Conservation (phyloP, 2,797 vertebrate genomes). For the Coreius guichenoti region DNA sequence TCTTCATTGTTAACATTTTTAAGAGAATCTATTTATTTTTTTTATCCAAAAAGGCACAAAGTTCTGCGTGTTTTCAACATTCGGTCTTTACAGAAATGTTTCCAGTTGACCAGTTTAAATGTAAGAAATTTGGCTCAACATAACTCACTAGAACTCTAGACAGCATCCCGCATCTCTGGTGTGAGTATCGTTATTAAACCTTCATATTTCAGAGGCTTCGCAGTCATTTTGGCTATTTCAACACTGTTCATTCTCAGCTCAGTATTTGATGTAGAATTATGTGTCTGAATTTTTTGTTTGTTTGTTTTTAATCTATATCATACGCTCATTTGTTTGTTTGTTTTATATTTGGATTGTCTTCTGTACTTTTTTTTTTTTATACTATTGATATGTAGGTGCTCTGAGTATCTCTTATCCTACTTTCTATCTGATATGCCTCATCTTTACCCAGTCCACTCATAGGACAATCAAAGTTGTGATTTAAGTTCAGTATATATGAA, state of each 20-base stretch:
- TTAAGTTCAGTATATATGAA: slow-evolving; percentile 44
- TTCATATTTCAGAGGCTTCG: slow-evolving; percentile 47
- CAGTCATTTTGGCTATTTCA: slow-evolving; percentile 47
- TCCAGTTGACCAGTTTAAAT: slow-evolving; percentile 23
- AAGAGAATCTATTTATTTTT: slow-evolving; percentile 65
- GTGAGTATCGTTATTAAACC: slow-evolving; percentile 40
- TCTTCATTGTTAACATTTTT: slow-evolving; percentile 51
- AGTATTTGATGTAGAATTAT: slow-evolving; percentile 65
- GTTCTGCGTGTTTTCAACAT: slow-evolving; percentile 28
- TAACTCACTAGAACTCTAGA: slow-evolving; percentile 13
- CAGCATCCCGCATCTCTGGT: slow-evolving; percentile 17
- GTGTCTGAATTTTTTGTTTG: slow-evolving; percentile 37
- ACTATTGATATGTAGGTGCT: slow-evolving; percentile 44
- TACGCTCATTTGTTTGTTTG: slow-evolving; percentile 51
- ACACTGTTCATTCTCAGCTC: slow-evolving; percentile 58
- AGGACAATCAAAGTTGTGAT: slow-evolving; percentile 55
- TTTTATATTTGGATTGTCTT: slow-evolving; percentile 59
- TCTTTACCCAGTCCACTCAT: slow-evolving; percentile 53
- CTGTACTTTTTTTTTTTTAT: slow-evolving; percentile 27
- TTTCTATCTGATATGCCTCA: slow-evolving; percentile 45
- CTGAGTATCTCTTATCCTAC: slow-evolving; percentile 22
- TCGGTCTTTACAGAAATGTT: slow-evolving; percentile 35
- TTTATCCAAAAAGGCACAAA: slow-evolving; percentile 46
- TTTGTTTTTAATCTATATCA: slow-evolving; percentile 58
- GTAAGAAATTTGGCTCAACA: slow-evolving; percentile 27